Conservation (phyloP, 1,140 invertebrate genomes). For the Drosophila pruinosa region DNA sequence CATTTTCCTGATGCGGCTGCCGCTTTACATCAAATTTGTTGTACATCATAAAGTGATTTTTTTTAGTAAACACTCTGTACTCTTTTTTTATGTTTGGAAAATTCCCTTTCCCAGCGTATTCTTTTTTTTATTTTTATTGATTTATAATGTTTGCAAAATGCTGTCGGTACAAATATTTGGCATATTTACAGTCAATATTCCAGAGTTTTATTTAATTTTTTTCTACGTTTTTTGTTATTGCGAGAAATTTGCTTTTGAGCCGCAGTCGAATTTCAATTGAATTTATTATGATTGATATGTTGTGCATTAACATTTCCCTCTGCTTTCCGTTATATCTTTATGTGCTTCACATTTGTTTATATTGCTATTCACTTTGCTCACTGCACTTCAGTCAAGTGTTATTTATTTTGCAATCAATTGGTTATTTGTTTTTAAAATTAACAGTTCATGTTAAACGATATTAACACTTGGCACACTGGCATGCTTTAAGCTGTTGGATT, state of each 20-base stretch:
- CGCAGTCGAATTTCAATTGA: slow-evolving; percentile 49
- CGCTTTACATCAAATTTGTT: slow-evolving; percentile 44
- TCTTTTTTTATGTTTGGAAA: slow-evolving; percentile 16
- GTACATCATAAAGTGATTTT: slow-evolving; percentile 40
- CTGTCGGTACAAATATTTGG: slow-evolving; percentile 54
- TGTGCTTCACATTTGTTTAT: slow-evolving; percentile 39
- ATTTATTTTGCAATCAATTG: slow-evolving; percentile 58
- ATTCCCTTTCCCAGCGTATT: slow-evolving; percentile 2
- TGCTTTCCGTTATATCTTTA: slow-evolving; percentile 28
- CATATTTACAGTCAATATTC: slow-evolving; percentile 49
- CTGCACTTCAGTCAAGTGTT: slow-evolving; percentile 47
- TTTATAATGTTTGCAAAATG: slow-evolving; percentile 74
- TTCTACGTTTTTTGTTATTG: not conserved
- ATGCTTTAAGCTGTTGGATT: not conserved
- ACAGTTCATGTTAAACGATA: slow-evolving; percentile 15
- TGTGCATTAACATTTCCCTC: slow-evolving; percentile 57
- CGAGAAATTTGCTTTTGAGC: slow-evolving; percentile 35
- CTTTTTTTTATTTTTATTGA: slow-evolving; percentile 61
- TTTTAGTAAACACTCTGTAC: slow-evolving; percentile 12
- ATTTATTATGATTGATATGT: slow-evolving; percentile 68
- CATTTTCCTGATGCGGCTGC: slow-evolving; percentile 26
- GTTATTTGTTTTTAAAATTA: slow-evolving; percentile 49
- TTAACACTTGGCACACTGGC: not conserved
- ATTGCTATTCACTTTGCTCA: slow-evolving; percentile 26
- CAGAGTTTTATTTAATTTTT: not conserved